Evolutionary conservation across 2,888 invertebrate genomes (phyloP).

Genomic region (Agonum fuliginosum): DNA sequence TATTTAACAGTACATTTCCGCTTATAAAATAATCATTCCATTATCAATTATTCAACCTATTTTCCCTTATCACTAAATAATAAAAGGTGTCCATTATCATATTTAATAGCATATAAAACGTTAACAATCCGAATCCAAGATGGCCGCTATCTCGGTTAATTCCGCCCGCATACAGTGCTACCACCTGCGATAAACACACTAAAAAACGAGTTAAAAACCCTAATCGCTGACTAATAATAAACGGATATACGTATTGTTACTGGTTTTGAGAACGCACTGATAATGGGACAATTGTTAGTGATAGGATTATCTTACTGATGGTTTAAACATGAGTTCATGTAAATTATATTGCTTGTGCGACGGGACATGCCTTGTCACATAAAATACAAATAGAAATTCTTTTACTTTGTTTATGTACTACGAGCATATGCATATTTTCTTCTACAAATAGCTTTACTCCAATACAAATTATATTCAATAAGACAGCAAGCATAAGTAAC

Average conservation of each 20-base stretch:
- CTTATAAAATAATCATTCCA: neutral
- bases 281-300: conserved; percentile 12
- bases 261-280: conserved; percentile 13
- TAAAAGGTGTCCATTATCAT: conserved; percentile 24
- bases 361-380: conserved; percentile 17
- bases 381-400: conserved; percentile 20
- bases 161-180: conserved; percentile 48
- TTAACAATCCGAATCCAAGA: conserved; percentile 18
- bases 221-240: neutral
- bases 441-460: neutral
- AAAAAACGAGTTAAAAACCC: neutral
- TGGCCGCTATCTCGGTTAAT: conserved; percentile 42
- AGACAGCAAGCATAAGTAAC: no score
- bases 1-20: no score
- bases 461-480: no score
- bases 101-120: conserved; percentile 44
- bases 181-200: conserved; percentile 39
- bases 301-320: conserved; percentile 16
- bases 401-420: neutral
- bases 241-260: neutral
- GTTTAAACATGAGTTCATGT: conserved; percentile 22
- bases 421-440: neutral
- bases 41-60: conserved; percentile 1
- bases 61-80: conserved; percentile 5
- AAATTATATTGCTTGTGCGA: conserved; percentile 21